Evolutionary conservation across 2,888 invertebrate species (phyloP), one percentile per base, ranked within the genome.

Genomic region (Priocnemis perturbator): DNA sequence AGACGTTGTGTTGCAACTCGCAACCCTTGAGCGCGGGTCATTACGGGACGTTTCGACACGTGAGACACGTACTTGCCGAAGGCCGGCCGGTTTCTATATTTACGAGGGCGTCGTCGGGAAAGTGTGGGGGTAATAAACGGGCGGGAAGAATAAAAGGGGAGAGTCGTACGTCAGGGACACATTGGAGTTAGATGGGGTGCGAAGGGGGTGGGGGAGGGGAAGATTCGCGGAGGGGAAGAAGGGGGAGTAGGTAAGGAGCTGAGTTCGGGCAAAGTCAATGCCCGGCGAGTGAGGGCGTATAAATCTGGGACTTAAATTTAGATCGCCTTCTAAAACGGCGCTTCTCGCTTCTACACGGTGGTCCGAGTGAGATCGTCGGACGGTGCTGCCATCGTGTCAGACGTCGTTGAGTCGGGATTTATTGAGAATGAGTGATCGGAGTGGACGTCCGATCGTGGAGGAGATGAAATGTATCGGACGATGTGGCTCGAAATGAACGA

Each of bases 251-350:
- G 57, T 44, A 20, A 72, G 79, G 76, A 74, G 71, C 72, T 69
- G 71, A 60, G 73, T 67, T 53, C 72, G 59, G 65, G 73, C 57
- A 71, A 79, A 84, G 84, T 85, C 84, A 84, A 85, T 81, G 84
- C 73, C 85, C 84, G 82, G 64, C 71, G 71, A 73, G 76, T 64
- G 78, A 76, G 76, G 82, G 79, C 81, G 82, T 83, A 83, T 83
- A 85, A 85, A 85, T 85, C 82, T 76, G 77, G 68, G 74, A 80
- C 81, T 86, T 86, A 86, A 86, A 86, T 86, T 86, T 86, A 86
- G 86, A 86, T 79, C 74, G 69, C 66, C 73, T 76, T 76, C 72
- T 62, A 72, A 76, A 79, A 74, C 71, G 58, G 59, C 63, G 56
- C 53, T 67, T 67, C 61, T 66, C 65, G 50, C 59, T 64, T 67